Conservation (phyloP, 92 coral and sea anemone species). For the Hydrozoanthus gracilis region DNA sequence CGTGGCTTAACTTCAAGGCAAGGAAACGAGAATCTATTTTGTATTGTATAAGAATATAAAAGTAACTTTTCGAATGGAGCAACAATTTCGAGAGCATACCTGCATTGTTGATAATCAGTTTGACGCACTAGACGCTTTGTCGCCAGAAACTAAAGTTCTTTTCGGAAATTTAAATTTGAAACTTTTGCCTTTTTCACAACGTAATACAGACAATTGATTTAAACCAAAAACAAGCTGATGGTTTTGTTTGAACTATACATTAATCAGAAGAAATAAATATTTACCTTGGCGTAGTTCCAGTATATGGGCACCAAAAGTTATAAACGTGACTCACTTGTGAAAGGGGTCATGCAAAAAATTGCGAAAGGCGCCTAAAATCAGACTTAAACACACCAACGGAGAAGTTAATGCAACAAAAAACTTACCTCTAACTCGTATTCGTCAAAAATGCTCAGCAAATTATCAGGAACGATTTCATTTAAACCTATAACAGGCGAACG, state of each 20-base stretch:
- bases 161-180: too few species aligned
- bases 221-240: not conserved
- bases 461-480: conserved; percentile 95
- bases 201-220: not conserved
- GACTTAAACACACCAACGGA: not conserved
- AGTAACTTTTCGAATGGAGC: not conserved
- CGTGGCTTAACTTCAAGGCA: not conserved
- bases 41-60: not conserved
- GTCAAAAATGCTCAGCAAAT: conserved; percentile 86
- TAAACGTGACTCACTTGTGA: too few species aligned
- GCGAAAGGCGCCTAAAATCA: not conserved
- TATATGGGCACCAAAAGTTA: not conserved
- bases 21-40: not conserved
- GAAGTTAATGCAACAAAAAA: not conserved
- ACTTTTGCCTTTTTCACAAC: not conserved
- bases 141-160: too few species aligned
- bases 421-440: conserved; percentile 97
- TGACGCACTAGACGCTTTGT: too few species aligned
- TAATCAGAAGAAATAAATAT: too few species aligned
- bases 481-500: conserved; percentile 61
- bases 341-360: not conserved
- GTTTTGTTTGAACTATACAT: too few species aligned
- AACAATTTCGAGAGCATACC: not conserved
- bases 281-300: too few species aligned
- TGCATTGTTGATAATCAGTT: not conserved